Base-by-base conservation (phyloP, 2,797 vertebrate species). In the Neostethus bicornis region DNA sequence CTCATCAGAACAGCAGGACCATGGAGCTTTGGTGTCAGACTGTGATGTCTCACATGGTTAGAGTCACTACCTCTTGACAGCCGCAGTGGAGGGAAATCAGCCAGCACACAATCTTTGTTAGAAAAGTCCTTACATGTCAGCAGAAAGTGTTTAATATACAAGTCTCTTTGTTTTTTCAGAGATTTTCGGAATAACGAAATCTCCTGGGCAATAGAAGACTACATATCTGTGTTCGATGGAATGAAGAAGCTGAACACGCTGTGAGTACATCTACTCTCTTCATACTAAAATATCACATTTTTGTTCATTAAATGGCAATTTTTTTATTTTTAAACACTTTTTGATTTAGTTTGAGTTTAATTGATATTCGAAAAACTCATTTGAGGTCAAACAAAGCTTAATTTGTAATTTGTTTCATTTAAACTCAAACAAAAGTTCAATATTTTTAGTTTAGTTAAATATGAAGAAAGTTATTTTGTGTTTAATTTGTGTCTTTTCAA, bases 171-270 rank as follows among this genome's bases (percentile, higher is more conserved):
- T 70, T 73, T 34, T 86, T 86, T 37, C 89, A 99, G 97, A 78
- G 95, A 98, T 77, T 90, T 99, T 73, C 83, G 93, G 77, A 97
- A 96, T 85, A 99, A 99, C 71, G 95, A 96, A 85, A 96, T 99
- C 84, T 96, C 94, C 12, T 98, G 96, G 94, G 96, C 96, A 70
- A 96, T 99, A 72, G 97, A 99, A 87, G 96, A 99, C 87, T 92
- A 94, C 48, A 91, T 92, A 54, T 94, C 96, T 81, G 89, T 94
- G 8, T 98, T 99, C 89, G 85, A 92, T 57, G 96, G 95, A 70
- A 96, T 98, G 81, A 86, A 91, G 82, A 94, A 92, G 81, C 92
- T 99, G 73, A 93, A 93, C 85, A 94, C 93, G 66, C 84, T 99
- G 97, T 99, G 90, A 83, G 97, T 83, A 82, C 66, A 31, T 45